phyloP scores from a whole-genome alignment of 2,113 vertebrate genomes.

The Dicaeum eximium region DNA sequence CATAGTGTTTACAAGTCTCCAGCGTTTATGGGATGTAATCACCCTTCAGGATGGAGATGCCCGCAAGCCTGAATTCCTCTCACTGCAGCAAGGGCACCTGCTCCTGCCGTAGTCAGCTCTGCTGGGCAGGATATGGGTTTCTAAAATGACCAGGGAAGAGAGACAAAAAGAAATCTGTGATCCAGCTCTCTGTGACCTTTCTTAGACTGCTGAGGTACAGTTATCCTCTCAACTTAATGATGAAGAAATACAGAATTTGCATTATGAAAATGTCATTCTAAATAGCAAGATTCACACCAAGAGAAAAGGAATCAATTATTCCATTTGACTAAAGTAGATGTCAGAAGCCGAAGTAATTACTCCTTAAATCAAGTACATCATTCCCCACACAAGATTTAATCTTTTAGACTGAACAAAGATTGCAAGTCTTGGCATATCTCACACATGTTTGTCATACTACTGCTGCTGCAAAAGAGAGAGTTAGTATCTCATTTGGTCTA shows the following conservation, averaged over 20 bases:
- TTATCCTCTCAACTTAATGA: neutral
- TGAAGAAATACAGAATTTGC: neutral
- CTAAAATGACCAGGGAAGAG: neutral
- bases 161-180: neutral
- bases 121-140: neutral
- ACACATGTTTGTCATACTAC: neutral
- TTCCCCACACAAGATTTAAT: conserved; percentile 9
- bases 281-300: neutral
- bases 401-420: conserved; percentile 7
- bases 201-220: neutral
- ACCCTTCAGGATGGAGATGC: neutral
- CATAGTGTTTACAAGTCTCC: neutral
- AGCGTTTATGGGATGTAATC: neutral
- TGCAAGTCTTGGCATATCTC: neutral
- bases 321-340: neutral
- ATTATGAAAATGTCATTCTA: neutral
- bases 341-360: conserved; percentile 14
- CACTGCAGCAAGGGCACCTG: neutral
- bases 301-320: conserved; percentile 14
- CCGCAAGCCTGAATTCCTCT: neutral
- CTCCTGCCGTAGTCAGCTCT: neutral
- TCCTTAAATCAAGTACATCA: conserved; percentile 15
- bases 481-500: neutral
- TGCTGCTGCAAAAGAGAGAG: neutral
- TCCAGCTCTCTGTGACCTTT: neutral